Conservation (phyloP, 64 coral and sea anemone genomes). For the Montipora foliosa region DNA sequence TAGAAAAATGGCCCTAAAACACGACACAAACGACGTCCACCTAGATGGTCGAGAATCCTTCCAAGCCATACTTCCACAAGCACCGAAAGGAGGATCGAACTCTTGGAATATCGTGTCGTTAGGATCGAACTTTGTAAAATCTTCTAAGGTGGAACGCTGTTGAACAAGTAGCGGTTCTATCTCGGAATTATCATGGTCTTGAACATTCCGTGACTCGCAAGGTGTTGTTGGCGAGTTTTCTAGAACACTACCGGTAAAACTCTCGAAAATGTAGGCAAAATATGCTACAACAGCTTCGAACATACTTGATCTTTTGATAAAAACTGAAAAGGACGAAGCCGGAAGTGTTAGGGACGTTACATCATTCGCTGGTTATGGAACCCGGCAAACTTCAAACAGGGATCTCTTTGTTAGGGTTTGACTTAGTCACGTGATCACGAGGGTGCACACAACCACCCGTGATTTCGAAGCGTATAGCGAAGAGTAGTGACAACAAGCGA, state of each 20-base stretch:
- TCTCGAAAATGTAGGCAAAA: constrained; percentile 56
- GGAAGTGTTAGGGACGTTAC: too few species aligned
- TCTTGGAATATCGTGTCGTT: constrained; percentile 64
- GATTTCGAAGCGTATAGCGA: too few species aligned
- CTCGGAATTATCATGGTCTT: neutral
- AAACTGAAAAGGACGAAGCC: too few species aligned
- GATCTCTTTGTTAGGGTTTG: too few species aligned
- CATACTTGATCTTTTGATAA: neutral
- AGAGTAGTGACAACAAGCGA: too few species aligned
- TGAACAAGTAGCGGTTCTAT: neutral
- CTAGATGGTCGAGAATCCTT: neutral
- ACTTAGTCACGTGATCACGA: too few species aligned
- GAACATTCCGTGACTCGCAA: neutral
- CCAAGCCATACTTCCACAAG: constrained; percentile 16
- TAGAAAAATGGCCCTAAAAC: constrained; percentile 63
- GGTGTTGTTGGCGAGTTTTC: constrained; percentile 15
- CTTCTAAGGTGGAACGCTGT: neutral
- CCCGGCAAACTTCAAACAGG: too few species aligned
- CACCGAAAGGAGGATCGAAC: constrained; percentile 8
- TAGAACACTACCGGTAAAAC: constrained; percentile 52
- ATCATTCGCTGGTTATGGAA: too few species aligned
- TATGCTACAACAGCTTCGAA: constrained; percentile 39
- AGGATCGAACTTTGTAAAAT: constrained; percentile 44
- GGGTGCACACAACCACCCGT: too few species aligned
- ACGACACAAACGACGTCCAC: constrained; percentile 2